These are phyloP conservation scores for Zygaena filipendulae DNA, from an alignment of 2,888 invertebrate genomes.

Conservation along the genomic window DNA sequence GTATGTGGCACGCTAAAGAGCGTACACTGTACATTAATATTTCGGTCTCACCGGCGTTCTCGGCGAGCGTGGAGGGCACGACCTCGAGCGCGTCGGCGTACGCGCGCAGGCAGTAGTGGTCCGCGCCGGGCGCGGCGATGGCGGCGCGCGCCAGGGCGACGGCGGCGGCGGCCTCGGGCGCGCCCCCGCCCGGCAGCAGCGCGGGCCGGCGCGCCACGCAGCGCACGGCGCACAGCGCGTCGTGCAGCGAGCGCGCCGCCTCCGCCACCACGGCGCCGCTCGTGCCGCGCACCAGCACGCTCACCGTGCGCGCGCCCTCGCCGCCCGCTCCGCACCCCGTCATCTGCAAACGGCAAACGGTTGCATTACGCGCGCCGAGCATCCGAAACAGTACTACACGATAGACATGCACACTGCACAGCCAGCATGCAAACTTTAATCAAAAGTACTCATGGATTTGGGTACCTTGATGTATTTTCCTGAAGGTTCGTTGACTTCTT, in stretches of 20 bases:
- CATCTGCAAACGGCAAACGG: too few species aligned
- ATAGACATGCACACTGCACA: background rate
- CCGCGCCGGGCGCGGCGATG: constrained; percentile 87
- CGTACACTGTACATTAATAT: too few species aligned
- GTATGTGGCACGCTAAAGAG: too few species aligned
- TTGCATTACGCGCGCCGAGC: too few species aligned
- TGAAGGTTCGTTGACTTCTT: constrained; percentile 90
- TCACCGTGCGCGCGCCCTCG: constrained; percentile 90
- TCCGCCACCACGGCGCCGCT: constrained; percentile 91
- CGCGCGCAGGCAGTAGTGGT: constrained; percentile 94
- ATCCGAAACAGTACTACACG: constrained; percentile 1
- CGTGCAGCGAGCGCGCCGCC: constrained; percentile 92
- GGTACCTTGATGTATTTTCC: constrained; percentile 94
- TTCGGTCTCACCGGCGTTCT: constrained; percentile 45
- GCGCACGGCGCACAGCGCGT: constrained; percentile 91
- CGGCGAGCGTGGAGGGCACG: constrained; percentile 57
- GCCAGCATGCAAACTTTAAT: background rate
- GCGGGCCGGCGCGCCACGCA: constrained; percentile 95
- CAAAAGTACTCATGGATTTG: background rate
- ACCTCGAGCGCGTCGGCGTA: constrained; percentile 96
- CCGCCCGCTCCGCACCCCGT: constrained; percentile 87
- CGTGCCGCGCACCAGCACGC: constrained; percentile 87
- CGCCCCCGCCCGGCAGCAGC: constrained; percentile 95
- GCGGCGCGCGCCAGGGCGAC: constrained; percentile 84
- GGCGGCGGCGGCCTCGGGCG: constrained; percentile 96